Evolutionary conservation across 2,797 vertebrate genomes (phyloP).

Genomic region (Halcyon badia): DNA sequence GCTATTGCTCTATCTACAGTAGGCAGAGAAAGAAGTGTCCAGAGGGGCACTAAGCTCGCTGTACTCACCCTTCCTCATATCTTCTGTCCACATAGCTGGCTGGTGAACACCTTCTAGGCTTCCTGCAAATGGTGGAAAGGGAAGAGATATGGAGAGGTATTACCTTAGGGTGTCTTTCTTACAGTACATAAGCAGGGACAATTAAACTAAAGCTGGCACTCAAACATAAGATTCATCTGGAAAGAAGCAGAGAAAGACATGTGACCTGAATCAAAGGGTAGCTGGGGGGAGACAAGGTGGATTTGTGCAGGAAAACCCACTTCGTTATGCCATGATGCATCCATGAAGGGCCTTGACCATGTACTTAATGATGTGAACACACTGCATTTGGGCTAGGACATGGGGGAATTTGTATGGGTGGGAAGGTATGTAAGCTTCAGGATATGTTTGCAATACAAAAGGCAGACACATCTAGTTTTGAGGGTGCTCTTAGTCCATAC

Average conservation of each 20-base stretch:
- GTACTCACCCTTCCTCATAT: accelerated
- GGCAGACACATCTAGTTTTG: neutral
- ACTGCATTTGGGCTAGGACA: accelerated
- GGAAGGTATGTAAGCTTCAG: neutral
- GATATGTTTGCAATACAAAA: accelerated
- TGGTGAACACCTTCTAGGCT: neutral
- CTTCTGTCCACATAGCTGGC: neutral
- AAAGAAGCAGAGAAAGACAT: neutral
- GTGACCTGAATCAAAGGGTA: neutral
- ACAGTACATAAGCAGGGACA: neutral
- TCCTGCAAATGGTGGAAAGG: neutral
- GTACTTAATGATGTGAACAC: neutral
- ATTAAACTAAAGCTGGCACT: neutral
- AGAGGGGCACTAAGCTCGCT: neutral
- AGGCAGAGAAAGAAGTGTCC: neutral
- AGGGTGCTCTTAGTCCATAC: neutral
- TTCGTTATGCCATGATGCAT: neutral
- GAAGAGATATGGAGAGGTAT: accelerated
- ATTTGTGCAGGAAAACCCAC: accelerated
- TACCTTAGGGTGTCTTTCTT: neutral
- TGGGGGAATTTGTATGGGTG: accelerated
- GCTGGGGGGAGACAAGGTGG: neutral
- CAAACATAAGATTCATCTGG: too few relatives aligned
- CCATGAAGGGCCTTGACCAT: accelerated
- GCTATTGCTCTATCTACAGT: neutral